Percentiles rank a stretch among this genome's conserved stretches.
phyloP scores from a whole-genome alignment of 2,113 vertebrate species.

The Patagioenas fasciata region DNA sequence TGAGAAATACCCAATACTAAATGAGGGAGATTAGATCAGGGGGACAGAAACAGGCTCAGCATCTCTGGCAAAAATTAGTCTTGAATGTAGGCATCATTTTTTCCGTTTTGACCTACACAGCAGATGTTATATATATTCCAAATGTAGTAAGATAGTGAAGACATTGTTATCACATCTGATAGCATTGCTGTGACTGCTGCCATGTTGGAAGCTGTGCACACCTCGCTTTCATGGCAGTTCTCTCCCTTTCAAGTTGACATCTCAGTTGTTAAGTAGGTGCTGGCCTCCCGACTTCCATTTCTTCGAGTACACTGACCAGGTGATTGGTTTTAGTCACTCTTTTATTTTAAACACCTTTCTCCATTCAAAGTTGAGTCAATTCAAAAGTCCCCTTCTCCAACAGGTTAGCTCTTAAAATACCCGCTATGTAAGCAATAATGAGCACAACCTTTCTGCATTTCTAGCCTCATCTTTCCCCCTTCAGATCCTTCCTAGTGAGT shows the following conservation, averaged over 20 bases:
- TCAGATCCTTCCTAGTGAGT: not conserved
- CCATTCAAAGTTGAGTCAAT: not conserved
- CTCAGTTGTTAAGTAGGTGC: not conserved
- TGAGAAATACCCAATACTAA: not conserved
- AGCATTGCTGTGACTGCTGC: not conserved
- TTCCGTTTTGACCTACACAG: not conserved
- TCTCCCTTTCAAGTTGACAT: not conserved
- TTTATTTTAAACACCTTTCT: not conserved
- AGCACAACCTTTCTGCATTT: not conserved
- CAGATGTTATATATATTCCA: not conserved
- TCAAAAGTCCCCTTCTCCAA: not conserved
- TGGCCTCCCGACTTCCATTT: not conserved
- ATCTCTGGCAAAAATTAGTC: not conserved
- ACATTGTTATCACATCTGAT: not conserved
- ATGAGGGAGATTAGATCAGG: not conserved
- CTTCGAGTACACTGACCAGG: not conserved
- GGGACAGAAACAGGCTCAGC: not conserved
- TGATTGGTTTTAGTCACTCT: not conserved
- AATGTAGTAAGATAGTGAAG: not conserved
- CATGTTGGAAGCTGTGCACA: not conserved
- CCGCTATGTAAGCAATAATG: not conserved
- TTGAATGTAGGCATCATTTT: accelerated
- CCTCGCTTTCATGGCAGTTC: not conserved
- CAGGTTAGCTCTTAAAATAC: not conserved
- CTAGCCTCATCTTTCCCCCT: not conserved